Evolutionary conservation across 1,140 invertebrate species (phyloP), one percentile per base, ranked within the genome.

Genomic region (Melanaphis sacchari): DNA sequence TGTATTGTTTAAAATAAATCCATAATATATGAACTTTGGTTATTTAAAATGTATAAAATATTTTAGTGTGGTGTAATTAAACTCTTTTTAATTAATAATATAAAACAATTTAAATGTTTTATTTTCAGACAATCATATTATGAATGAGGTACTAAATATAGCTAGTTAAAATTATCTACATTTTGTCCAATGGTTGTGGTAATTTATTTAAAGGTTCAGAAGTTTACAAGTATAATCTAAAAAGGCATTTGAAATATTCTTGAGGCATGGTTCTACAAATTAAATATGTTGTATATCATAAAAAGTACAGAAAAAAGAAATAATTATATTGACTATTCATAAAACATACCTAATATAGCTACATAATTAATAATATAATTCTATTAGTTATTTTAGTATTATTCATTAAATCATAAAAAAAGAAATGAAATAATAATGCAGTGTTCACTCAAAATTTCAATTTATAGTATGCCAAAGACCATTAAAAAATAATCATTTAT

Each of bases 251-350:
- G 26, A 95, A 95, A 26, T 95, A 95, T 94, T 96, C 96, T 94
- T 96, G 96, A 93, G 96, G 96, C 15, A 95, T 96, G 93, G 95
- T 96, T 85, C 96, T 96, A 2, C 94, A 96, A 36, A 96, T 96
- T 94, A 95, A 95, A 90, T 96, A 96, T 94, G 95, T 95, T 43
- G 95, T 96, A 31, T 91, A 89, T 46, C 24, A 24, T 54, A 54
- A 54, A 54, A 54, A 7, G 8, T 54, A 8, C 52, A 54, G 24
- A 26, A 54, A 7, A 54, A 54, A 54, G 4, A 24, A 26, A 26
- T 54, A 22, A 7, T 26, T 4, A 41, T 88, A 41, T 15, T 59
- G 21, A 88, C 38, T 40, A 52, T 52, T 2, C 92, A 93, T n/a
- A 54, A 31, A 87, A 22, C 52, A 54, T 54, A 26, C 24, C 26